These are phyloP conservation scores for Amitus sp. DNA, from an alignment of 2,888 invertebrate genomes.

Conservation along the genomic window DNA sequence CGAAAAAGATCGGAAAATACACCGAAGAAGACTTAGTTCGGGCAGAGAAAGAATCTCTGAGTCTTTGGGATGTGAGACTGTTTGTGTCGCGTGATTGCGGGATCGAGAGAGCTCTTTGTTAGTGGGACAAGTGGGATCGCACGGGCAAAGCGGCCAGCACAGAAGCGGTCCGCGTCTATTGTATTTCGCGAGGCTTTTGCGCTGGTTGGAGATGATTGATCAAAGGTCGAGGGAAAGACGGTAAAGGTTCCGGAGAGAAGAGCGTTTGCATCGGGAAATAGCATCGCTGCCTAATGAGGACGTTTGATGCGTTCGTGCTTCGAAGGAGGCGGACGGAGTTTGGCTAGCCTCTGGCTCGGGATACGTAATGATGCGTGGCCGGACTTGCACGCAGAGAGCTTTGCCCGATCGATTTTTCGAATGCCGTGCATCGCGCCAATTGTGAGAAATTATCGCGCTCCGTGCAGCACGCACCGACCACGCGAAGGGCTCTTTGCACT, in stretches of 20 bases:
- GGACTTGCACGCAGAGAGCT: slow-evolving; percentile 16
- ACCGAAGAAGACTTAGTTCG: too few relatives aligned
- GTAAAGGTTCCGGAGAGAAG: slow-evolving; percentile 22
- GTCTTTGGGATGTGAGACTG: slow-evolving; percentile 18
- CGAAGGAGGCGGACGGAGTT: not conserved
- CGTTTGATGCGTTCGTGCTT: slow-evolving; percentile 24
- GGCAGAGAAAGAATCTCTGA: too few relatives aligned
- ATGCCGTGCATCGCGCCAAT: slow-evolving; percentile 57
- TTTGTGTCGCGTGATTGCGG: slow-evolving; percentile 25
- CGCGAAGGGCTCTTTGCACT: not conserved
- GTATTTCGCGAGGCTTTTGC: slow-evolving; percentile 1
- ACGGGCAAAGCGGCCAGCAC: not conserved
- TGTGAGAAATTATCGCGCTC: slow-evolving; percentile 59
- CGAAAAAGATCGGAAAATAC: too few relatives aligned
- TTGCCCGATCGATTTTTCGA: slow-evolving; percentile 47
- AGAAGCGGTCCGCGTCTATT: slow-evolving; percentile 1
- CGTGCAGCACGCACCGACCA: slow-evolving; percentile 42
- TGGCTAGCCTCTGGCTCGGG: slow-evolving; percentile 3
- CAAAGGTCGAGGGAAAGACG: slow-evolving; percentile 34
- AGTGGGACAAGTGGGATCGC: not conserved
- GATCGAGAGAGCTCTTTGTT: slow-evolving; percentile 1
- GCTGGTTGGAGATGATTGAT: slow-evolving; percentile 16
- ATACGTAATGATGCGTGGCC: slow-evolving; percentile 6
- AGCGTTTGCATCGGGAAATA: slow-evolving; percentile 32
- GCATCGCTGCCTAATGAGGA: slow-evolving; percentile 37